Base-by-base conservation (phyloP, 2,888 invertebrate species). In the Idaea straminata region DNA sequence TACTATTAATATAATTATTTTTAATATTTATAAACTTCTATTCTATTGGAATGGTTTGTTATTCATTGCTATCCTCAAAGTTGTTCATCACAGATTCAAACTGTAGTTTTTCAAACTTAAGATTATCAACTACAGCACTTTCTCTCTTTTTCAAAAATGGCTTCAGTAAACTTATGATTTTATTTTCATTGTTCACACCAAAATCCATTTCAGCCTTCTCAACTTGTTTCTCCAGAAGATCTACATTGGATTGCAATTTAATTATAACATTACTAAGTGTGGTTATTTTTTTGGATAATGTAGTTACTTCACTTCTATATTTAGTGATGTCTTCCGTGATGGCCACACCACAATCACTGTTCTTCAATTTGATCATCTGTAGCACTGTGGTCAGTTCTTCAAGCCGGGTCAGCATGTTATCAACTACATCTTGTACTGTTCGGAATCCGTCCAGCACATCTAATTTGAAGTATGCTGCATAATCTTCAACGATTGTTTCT, bases 331-430 rank as follows among this genome's bases (percentile, higher is more conserved):
- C 93, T 70, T 94, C 91, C 34, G 94, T 86, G 35, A 94, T 88
- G 76, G 93, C 77, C 65, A 75, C 69, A 72, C 89, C 77, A 77
- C 92, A 89, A 73, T 93, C 88, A 76, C 84, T 80, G 76, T 93
- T 88, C 80, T 92, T 92, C 69, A 84, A 70, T 74, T 92, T 87
- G 69, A 95, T 93, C 83, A 94, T 94, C 70, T 94, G 92, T 47
- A 95, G 79, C 61, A 95, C 92, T 72, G 94, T 94, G 71, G 95
- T 94, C 70, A 95, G 91, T 80, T 95, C 95, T 82, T 95, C 95
- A 35, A 95, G 85, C 68, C 95, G 89, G 0, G 95, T 94, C 62
- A 95, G 80, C 94, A 95, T 95, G 77, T 95, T 95, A 72, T 95
- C 95, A 60, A 95, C 93, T 66, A 93, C 94, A 78, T 94, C 93